Conservation (phyloP, 2,113 vertebrate species). For the Strigops habroptila region DNA sequence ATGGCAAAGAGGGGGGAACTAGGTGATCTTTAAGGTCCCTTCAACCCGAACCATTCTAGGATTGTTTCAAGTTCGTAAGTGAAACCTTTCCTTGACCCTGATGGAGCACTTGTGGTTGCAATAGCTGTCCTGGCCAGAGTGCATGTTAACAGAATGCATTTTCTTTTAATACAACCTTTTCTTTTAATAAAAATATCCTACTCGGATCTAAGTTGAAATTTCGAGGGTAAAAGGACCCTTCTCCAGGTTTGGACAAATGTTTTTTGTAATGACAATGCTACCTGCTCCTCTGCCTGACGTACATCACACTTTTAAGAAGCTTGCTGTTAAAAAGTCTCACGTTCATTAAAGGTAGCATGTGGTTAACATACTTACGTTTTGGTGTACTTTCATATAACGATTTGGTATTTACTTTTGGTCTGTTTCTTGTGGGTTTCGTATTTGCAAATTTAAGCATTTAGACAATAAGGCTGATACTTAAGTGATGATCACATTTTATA, state of each 20-base stretch:
- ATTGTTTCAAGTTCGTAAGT: neutral
- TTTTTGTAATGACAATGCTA: neutral
- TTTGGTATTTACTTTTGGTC: neutral
- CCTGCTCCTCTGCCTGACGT: accelerated
- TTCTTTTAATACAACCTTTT: neutral
- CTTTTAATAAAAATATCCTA: neutral
- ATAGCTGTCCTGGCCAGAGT: neutral
- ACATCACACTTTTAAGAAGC: neutral
- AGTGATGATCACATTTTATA: neutral
- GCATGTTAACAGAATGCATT: neutral
- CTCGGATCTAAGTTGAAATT: neutral
- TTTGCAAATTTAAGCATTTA: neutral
- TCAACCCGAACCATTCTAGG: neutral
- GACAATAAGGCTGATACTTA: neutral
- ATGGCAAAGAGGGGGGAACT: neutral
- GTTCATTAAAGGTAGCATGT: neutral
- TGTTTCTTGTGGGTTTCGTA: neutral
- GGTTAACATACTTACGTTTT: neutral
- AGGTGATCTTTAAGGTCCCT: neutral
- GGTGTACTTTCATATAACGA: neutral
- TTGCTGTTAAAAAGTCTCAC: neutral
- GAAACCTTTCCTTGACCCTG: neutral
- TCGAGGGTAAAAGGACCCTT: neutral
- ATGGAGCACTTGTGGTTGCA: neutral
- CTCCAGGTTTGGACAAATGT: neutral